Percentiles rank a stretch among this genome's conserved stretches.
These are phyloP conservation scores for Acleris sparsana DNA, from an alignment of 2,888 invertebrate genomes.

Conservation along the genomic window DNA sequence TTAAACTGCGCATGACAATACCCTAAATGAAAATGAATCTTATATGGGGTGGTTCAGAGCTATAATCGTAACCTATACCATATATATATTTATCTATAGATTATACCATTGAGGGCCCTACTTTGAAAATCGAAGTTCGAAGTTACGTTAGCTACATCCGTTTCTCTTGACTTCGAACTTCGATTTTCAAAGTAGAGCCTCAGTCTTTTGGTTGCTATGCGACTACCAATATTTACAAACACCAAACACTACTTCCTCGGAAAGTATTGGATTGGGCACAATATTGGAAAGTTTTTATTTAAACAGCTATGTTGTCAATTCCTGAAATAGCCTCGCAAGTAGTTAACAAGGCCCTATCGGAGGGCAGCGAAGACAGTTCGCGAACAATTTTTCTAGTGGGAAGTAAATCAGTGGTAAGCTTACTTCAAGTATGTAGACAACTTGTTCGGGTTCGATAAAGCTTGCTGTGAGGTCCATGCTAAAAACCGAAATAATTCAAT, in stretches of 20 bases:
- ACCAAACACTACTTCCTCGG: background rate
- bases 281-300: no score
- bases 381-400: conserved; percentile 87
- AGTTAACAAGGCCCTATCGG: conserved; percentile 65
- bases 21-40: background rate
- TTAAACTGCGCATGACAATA: background rate
- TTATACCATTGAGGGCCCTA: no score
- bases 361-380: conserved; percentile 61
- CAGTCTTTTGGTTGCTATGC: conserved; percentile 23
- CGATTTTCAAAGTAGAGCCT: background rate
- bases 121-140: no score
- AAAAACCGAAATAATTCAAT: no score
- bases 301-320: conserved; percentile 59
- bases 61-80: no score
- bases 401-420: conserved; percentile 86
- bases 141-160: no score
- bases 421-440: background rate
- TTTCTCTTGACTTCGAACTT: no score
- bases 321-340: conserved; percentile 82
- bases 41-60: background rate
- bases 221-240: conserved; percentile 16
- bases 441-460: no score
- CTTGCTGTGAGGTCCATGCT: no score
- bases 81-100: no score
- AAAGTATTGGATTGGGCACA: no score